Evolutionary conservation across 2,888 invertebrate genomes (phyloP).

Genomic region (Nephrotoma flavescens): DNA sequence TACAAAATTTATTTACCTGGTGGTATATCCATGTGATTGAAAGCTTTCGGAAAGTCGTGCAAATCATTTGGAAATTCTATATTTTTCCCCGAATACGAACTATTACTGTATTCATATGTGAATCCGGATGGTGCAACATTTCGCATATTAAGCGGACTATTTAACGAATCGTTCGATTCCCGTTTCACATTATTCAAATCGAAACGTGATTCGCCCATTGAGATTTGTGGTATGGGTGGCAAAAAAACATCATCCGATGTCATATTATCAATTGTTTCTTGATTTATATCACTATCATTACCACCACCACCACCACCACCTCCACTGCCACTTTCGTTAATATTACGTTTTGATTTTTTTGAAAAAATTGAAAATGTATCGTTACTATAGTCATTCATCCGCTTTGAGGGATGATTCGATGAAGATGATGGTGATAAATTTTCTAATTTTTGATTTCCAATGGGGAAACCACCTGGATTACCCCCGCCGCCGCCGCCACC

Average conservation of each 20-base stretch:
- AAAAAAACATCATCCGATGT: conserved; percentile 29
- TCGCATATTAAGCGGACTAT: conserved; percentile 13
- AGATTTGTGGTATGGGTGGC: conserved; percentile 28
- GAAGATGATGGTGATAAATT: conserved; percentile 7
- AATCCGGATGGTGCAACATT: conserved; percentile 13
- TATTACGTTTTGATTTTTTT: conserved; percentile 25
- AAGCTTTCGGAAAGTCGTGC: conserved; percentile 29
- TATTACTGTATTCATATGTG: conserved; percentile 15
- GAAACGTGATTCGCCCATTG: conserved; percentile 28
- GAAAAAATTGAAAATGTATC: conserved; percentile 28
- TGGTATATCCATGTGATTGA: conserved; percentile 33
- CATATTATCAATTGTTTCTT: conserved; percentile 26
- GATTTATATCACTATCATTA: conserved; percentile 18
- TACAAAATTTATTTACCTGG: conserved; percentile 24
- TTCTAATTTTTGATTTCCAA: conserved; percentile 4
- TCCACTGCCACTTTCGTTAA: conserved; percentile 16
- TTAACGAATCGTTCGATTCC: conserved; percentile 16
- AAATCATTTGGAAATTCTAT: conserved; percentile 30
- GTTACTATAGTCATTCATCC: conserved; percentile 23
- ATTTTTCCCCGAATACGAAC: conserved; percentile 12
- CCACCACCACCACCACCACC: background rate
- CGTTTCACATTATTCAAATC: conserved; percentile 28
- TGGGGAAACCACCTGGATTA: background rate
- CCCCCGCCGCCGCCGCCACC: background rate
- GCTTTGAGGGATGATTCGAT: conserved; percentile 16